phyloP scores from a whole-genome alignment of 2,797 vertebrate species.

The Enteromius viviparus region DNA sequence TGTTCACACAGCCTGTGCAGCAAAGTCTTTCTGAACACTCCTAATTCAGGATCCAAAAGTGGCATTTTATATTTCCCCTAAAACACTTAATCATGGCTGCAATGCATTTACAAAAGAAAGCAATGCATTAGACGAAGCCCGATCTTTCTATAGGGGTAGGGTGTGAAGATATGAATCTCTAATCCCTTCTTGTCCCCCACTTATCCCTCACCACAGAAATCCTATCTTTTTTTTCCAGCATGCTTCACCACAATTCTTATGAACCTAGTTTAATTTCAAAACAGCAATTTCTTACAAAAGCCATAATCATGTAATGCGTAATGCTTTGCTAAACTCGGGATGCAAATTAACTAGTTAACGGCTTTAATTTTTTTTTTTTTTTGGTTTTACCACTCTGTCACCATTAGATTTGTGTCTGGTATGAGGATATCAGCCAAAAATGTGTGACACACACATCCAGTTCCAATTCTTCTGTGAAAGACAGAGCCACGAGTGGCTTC shows the following conservation, averaged over 20 bases:
- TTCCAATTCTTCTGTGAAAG: background rate
- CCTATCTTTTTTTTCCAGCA: background rate
- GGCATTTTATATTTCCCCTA: background rate
- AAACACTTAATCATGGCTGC: background rate
- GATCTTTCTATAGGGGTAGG: slow-evolving; percentile 4
- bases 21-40: background rate
- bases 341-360: background rate
- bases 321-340: background rate
- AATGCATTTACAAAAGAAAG: background rate
- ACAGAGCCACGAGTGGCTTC: background rate
- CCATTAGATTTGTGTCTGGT: background rate
- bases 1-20: slow-evolving; percentile 6
- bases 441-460: background rate
- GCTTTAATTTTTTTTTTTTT: background rate
- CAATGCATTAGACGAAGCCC: background rate
- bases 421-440: slow-evolving; percentile 1
- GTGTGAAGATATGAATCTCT: slow-evolving; percentile 14
- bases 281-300: background rate
- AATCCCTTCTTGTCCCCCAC: background rate
- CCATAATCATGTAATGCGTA: background rate
- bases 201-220: background rate
- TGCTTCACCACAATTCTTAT: background rate
- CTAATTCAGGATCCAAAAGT: background rate
- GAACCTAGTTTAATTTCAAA: background rate
- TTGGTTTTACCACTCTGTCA: background rate